Evolutionary conservation across 64 coral and sea anemone genomes (phyloP).

Genomic region (Porites lutea): DNA sequence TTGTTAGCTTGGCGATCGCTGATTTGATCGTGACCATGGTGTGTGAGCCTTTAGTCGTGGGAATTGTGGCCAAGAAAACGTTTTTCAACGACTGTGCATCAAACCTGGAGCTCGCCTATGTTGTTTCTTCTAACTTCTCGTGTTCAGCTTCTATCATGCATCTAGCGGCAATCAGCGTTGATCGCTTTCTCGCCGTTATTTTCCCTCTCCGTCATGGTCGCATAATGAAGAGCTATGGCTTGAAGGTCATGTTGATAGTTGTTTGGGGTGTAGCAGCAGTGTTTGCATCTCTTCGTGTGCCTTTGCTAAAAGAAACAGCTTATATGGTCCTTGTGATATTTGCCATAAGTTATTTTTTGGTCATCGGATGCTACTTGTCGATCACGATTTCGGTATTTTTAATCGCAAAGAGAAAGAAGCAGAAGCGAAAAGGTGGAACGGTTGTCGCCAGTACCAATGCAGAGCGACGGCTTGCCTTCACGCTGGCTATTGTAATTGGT

Average conservation of each 20-base stretch:
- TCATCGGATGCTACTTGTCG: slow-evolving; percentile 13
- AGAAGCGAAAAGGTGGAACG: neutral
- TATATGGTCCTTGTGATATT: slow-evolving; percentile 8
- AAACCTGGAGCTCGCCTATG: slow-evolving; percentile 43
- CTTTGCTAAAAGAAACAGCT: slow-evolving; percentile 10
- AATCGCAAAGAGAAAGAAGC: neutral
- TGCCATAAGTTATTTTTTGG: slow-evolving; percentile 23
- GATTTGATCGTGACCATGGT: slow-evolving; percentile 50
- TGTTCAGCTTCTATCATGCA: slow-evolving; percentile 32
- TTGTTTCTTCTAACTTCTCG: slow-evolving; percentile 27
- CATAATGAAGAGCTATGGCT: slow-evolving; percentile 53
- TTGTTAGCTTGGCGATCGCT: slow-evolving; percentile 35
- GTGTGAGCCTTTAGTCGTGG: slow-evolving; percentile 18
- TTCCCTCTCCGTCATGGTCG: slow-evolving; percentile 10
- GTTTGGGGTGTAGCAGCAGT: slow-evolving; percentile 22
- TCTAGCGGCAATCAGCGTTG: slow-evolving; percentile 55
- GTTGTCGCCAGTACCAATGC: neutral
- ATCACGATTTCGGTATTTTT: slow-evolving; percentile 21
- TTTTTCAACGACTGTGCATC: slow-evolving; percentile 20
- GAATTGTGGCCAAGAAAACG: slow-evolving; percentile 14
- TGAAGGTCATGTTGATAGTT: slow-evolving; percentile 17
- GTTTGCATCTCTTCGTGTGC: slow-evolving; percentile 34
- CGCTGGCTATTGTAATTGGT: slow-evolving; percentile 43
- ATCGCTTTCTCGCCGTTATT: slow-evolving; percentile 13
- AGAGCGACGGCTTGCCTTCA: slow-evolving; percentile 30